phyloP scores from a whole-genome alignment of 2,797 vertebrate genomes.

The Anisognathus igniventris region DNA sequence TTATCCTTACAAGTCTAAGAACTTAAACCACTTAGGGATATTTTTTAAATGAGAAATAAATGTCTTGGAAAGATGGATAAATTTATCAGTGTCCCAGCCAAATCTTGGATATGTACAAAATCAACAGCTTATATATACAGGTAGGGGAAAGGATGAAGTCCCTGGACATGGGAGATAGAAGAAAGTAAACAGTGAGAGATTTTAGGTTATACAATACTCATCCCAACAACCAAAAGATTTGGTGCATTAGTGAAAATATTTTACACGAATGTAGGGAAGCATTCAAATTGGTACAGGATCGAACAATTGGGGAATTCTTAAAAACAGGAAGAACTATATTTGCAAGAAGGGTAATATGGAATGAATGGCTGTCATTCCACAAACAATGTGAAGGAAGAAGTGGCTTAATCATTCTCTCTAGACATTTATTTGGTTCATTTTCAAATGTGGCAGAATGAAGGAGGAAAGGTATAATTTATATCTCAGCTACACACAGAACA shows the following conservation, averaged over 20 bases:
- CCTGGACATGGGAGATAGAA: background rate
- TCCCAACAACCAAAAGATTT: background rate
- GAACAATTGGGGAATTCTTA: background rate
- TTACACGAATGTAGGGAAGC: background rate
- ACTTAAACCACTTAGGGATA: background rate
- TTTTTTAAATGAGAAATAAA: background rate
- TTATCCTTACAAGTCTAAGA: background rate
- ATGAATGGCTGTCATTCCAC: background rate
- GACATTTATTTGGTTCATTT: background rate
- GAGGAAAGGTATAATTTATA: background rate
- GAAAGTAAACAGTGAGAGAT: background rate
- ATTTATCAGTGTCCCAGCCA: background rate
- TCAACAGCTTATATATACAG: fast-evolving
- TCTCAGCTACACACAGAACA: background rate
- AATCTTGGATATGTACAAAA: background rate
- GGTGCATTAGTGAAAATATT: background rate
- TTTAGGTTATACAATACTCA: background rate
- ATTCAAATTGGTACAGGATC: background rate
- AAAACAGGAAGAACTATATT: background rate
- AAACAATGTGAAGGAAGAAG: background rate
- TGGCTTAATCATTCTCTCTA: background rate
- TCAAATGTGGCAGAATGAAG: background rate
- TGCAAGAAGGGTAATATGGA: background rate
- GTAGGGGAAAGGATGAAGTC: background rate
- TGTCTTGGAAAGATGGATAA: background rate